A percentile compares a stretch with the other conserved stretches of the same genome.
These are phyloP conservation scores for Podarcis siculus DNA, from an alignment of 2,797 vertebrate genomes.

Conservation along the genomic window DNA sequence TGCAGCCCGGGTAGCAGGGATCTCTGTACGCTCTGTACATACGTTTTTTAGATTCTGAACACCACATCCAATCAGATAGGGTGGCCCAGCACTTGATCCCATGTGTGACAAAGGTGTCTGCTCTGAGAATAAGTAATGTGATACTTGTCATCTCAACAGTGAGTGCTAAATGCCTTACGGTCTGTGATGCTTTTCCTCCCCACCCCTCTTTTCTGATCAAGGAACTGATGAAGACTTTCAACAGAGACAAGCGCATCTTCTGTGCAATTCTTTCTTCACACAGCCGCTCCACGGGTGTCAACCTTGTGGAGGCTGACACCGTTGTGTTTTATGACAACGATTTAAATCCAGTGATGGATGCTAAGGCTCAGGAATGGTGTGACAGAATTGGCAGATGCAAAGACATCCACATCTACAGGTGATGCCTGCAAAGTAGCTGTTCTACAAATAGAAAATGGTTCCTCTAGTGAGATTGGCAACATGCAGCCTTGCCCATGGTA, in stretches of 20 bases:
- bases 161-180: too few species aligned
- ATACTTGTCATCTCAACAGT: not conserved
- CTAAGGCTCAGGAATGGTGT: conserved; percentile 94
- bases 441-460: not conserved
- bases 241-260: conserved; percentile 89
- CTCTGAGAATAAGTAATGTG: too few species aligned
- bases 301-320: conserved; percentile 90
- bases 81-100: not conserved
- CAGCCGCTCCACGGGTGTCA: conserved; percentile 89
- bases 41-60: too few species aligned
- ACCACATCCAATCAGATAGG: too few species aligned
- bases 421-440: fast-evolving
- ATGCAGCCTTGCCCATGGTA: too few species aligned
- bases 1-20: fast-evolving
- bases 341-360: conserved; percentile 93
- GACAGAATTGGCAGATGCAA: conserved; percentile 93
- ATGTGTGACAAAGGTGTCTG: too few species aligned
- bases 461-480: not conserved
- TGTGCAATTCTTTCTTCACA: conserved; percentile 93
- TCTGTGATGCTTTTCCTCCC: not conserved
- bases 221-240: conserved; percentile 91
- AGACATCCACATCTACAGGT: conserved; percentile 97
- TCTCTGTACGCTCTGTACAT: too few species aligned
- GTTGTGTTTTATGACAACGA: conserved; percentile 95
- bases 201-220: conserved; percentile 46